These are phyloP conservation scores for Zaprionus lineosus DNA, from an alignment of 2,888 invertebrate species.

Conservation along the genomic window DNA sequence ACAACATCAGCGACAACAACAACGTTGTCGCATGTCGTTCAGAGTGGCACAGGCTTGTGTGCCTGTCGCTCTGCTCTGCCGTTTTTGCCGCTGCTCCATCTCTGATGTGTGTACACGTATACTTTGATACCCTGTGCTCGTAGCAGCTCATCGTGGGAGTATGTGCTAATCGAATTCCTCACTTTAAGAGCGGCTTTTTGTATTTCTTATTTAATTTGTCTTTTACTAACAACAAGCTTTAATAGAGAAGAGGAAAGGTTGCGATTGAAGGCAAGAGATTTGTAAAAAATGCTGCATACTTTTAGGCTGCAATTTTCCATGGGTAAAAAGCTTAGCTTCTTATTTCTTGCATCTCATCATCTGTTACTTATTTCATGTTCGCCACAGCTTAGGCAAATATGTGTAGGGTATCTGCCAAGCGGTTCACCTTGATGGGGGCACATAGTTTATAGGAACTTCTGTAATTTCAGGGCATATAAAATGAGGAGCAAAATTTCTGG, in stretches of 20 bases:
- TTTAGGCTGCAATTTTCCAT: too few relatives aligned
- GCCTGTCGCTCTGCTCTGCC: constrained; percentile 20
- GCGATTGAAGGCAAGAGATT: too few relatives aligned
- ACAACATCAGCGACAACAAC: constrained; percentile 37
- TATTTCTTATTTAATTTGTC: constrained; percentile 1
- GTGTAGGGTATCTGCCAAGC: background rate
- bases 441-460: constrained; percentile 33
- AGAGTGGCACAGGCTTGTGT: constrained; percentile 23
- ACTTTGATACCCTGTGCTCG: background rate
- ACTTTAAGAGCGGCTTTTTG: too few relatives aligned
- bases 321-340: too few relatives aligned
- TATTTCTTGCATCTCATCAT: too few relatives aligned
- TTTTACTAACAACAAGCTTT: too few relatives aligned
- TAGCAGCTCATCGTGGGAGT: background rate
- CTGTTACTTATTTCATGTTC: too few relatives aligned
- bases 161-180: too few relatives aligned
- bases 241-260: too few relatives aligned
- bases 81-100: constrained; percentile 11
- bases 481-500: constrained; percentile 68
- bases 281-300: too few relatives aligned
- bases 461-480: constrained; percentile 72
- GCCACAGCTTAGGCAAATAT: background rate
- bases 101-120: constrained; percentile 20
- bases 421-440: background rate
- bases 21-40: constrained; percentile 63